A percentile compares a stretch with the other conserved stretches of the same genome.
phyloP scores from a whole-genome alignment of 2,113 vertebrate genomes.

The Cynocephalus volans region DNA sequence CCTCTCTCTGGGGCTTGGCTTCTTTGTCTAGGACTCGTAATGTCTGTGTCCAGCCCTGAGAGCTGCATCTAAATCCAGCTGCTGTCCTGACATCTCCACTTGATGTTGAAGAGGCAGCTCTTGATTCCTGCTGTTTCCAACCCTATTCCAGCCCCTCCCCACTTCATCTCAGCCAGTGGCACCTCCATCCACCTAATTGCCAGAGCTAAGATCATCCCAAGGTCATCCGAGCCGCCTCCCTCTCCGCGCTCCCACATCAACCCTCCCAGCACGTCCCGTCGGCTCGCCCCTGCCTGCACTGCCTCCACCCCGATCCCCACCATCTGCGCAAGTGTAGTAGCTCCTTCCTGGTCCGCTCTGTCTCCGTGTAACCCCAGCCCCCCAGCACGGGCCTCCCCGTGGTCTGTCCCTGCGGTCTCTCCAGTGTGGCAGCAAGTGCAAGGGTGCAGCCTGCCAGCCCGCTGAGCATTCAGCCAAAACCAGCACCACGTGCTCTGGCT shows the following conservation, averaged over 20 bases:
- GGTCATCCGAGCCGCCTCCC: not conserved
- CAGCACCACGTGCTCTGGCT: accelerated
- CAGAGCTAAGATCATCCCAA: not conserved
- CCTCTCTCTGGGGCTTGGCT: not conserved
- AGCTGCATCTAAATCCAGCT: not conserved
- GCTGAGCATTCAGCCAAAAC: not conserved
- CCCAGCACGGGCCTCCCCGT: no score
- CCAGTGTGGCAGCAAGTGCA: not conserved
- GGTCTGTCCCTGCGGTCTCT: no score
- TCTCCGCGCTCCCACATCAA: not conserved
- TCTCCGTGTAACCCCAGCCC: not conserved
- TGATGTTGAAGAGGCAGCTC: not conserved
- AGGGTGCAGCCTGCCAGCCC: not conserved
- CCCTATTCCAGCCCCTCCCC: not conserved
- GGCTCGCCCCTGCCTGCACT: not conserved
- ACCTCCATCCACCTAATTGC: not conserved
- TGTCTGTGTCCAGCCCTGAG: not conserved
- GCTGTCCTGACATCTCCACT: not conserved
- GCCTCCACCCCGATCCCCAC: not conserved
- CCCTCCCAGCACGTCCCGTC: not conserved
- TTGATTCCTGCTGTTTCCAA: not conserved
- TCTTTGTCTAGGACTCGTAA: not conserved
- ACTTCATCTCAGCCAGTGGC: not conserved
- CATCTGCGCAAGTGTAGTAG: not conserved
- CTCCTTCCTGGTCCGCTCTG: not conserved